phyloP scores from a whole-genome alignment of 2,113 vertebrate genomes.

The Baryphthengus martii region DNA sequence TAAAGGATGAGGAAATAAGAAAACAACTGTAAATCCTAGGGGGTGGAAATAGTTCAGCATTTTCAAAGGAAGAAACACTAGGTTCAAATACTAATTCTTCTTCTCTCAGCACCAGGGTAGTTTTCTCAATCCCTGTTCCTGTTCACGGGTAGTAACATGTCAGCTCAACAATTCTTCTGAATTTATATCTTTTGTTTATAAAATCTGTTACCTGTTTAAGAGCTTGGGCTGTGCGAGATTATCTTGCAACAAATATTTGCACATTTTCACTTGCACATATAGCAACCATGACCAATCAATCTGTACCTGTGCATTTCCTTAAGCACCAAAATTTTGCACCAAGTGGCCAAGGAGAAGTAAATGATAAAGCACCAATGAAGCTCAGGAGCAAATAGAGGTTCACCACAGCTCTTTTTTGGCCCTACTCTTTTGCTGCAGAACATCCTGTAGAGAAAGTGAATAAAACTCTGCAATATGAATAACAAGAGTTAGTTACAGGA shows the following conservation, averaged over 20 bases:
- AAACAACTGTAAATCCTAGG: background rate
- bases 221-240: background rate
- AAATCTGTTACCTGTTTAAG: background rate
- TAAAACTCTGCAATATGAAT: background rate
- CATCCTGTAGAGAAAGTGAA: background rate
- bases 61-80: background rate
- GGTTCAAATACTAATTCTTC: background rate
- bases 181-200: background rate
- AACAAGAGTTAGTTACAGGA: background rate
- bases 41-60: background rate
- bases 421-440: background rate
- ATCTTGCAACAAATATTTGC: background rate
- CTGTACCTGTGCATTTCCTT: background rate
- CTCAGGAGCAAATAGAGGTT: background rate
- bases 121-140: background rate
- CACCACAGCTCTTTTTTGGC: background rate
- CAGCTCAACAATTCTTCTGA: background rate
- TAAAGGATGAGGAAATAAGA: background rate
- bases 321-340: background rate
- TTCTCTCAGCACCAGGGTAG: background rate
- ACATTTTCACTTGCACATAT: background rate
- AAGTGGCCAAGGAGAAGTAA: background rate
- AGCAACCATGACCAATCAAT: background rate
- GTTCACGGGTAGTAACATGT: background rate
- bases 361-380: background rate